Percentiles rank a stretch among this genome's conserved stretches.
Evolutionary conservation across 92 coral and sea anemone genomes (phyloP).

Genomic region (Hydrozoanthus gracilis): DNA sequence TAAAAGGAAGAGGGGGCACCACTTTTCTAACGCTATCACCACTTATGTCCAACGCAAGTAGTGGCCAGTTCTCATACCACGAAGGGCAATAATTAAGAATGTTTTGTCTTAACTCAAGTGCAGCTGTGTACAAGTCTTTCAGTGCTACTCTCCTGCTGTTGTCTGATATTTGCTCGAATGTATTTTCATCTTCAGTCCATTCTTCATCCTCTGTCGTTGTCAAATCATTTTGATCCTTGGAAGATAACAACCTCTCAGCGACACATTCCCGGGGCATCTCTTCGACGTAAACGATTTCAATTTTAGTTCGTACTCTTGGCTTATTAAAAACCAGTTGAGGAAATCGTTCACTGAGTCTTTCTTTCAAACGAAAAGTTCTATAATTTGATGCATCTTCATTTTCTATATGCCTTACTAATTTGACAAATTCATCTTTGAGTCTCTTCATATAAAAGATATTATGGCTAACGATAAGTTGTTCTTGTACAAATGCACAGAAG

Average conservation of each 20-base stretch:
- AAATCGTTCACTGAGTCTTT: slow-evolving; percentile 49
- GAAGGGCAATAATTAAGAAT: slow-evolving; percentile 14
- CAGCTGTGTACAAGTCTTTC: slow-evolving; percentile 51
- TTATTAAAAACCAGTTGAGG: slow-evolving; percentile 64
- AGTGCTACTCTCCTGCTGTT: slow-evolving; percentile 42
- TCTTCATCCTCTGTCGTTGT: neutral
- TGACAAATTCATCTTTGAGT: slow-evolving; percentile 40
- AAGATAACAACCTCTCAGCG: slow-evolving; percentile 34
- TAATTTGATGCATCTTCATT: slow-evolving; percentile 52
- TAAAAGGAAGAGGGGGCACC: slow-evolving; percentile 59
- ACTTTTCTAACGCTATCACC: slow-evolving; percentile 55
- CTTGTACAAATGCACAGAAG: slow-evolving; percentile 31
- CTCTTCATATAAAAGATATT: slow-evolving; percentile 35
- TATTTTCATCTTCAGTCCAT: no score
- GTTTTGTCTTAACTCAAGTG: slow-evolving; percentile 31
- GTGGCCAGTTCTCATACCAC: slow-evolving; percentile 60
- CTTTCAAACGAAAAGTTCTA: slow-evolving; percentile 52
- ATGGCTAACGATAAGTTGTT: neutral
- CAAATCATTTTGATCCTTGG: slow-evolving; percentile 23
- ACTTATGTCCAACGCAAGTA: slow-evolving; percentile 59
- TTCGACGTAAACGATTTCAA: slow-evolving; percentile 58
- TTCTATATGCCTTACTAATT: slow-evolving; percentile 46
- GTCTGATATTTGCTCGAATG: slow-evolving; percentile 5
- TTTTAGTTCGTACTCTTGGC: slow-evolving; percentile 53
- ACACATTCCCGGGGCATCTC: slow-evolving; percentile 42